Conservation (phyloP, 2,113 vertebrate genomes). For the Laterallus jamaicensis region DNA sequence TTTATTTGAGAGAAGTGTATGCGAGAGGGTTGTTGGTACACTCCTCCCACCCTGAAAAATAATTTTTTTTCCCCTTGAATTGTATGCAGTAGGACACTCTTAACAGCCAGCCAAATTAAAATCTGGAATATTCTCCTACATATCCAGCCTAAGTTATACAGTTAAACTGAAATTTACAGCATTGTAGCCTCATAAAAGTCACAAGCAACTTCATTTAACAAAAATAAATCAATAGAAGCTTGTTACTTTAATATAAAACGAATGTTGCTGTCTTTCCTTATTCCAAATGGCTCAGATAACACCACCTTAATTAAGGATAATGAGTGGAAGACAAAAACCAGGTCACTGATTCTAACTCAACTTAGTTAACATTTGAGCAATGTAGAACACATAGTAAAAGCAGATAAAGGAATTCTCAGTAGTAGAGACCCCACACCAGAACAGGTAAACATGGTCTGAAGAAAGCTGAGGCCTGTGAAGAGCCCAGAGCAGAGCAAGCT, state of each 20-base stretch:
- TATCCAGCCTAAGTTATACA: background rate
- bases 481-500: background rate
- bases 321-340: background rate
- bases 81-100: background rate
- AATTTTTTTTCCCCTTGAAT: background rate
- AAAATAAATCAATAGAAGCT: background rate
- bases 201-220: background rate
- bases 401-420: background rate
- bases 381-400: background rate
- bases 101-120: background rate
- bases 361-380: background rate
- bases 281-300: background rate
- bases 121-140: background rate
- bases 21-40: background rate
- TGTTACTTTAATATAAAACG: background rate
- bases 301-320: background rate
- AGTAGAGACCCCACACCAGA: background rate
- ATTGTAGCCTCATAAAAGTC: background rate
- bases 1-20: background rate
- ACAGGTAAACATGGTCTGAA: background rate
- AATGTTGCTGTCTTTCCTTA: background rate
- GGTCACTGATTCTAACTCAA: background rate
- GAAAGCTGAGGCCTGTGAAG: background rate
- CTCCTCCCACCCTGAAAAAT: fast-evolving
- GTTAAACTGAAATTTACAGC: background rate